phyloP scores from a whole-genome alignment of 2,888 invertebrate species.

The Clivina fossor region DNA sequence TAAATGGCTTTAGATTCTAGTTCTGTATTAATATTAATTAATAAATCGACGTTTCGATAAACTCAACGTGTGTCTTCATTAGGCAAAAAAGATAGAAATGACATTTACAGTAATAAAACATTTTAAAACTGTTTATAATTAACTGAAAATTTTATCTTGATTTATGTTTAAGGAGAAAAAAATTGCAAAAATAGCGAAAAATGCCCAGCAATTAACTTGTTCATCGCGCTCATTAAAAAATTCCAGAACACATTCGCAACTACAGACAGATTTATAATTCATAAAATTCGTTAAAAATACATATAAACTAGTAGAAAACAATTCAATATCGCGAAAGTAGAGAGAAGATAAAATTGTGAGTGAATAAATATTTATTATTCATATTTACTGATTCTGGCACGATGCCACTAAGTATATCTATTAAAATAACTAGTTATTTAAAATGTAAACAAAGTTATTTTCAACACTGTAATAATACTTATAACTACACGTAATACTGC shows the following conservation, averaged over 20 bases:
- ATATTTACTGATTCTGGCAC: constrained; percentile 24
- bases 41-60: no score
- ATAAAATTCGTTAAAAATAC: constrained; percentile 27
- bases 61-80: no score
- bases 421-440: constrained; percentile 29
- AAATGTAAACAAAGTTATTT: constrained; percentile 32
- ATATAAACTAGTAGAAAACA: constrained; percentile 10
- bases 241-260: constrained; percentile 3
- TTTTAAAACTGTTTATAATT: no score
- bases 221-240: constrained; percentile 10
- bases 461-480: constrained; percentile 20
- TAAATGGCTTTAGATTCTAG: no score
- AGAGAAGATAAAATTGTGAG: constrained; percentile 27
- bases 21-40: no score
- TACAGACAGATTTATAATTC: constrained; percentile 28
- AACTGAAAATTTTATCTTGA: no score
- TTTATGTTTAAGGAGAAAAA: no score
- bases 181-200: no score
- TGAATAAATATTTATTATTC: constrained; percentile 32
- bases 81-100: no score
- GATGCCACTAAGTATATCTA: constrained; percentile 26
- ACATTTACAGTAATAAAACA: no score
- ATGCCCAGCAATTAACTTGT: constrained; percentile 16
- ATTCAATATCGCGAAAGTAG: constrained; percentile 20
- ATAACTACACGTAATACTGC: no score